A percentile compares a stretch with the other conserved stretches of the same genome.
Evolutionary conservation across 2,888 invertebrate species (phyloP).

Genomic region (Diarsia brunnea): DNA sequence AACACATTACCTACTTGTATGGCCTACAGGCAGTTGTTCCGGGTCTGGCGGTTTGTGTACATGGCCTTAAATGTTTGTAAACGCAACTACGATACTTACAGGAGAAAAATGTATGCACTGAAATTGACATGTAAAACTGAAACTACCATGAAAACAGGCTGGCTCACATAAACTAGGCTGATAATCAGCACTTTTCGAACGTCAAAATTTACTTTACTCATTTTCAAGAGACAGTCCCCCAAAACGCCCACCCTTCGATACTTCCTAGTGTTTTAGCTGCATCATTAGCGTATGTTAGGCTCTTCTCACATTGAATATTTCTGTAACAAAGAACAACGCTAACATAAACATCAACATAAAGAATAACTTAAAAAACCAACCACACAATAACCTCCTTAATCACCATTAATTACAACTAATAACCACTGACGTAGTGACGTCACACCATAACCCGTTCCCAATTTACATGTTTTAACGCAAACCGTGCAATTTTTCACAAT

Average conservation of each 20-base stretch:
- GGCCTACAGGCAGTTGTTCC: neutral
- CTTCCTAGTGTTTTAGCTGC: no score
- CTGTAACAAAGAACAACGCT: conserved; percentile 1
- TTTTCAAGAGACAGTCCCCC: no score
- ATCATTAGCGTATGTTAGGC: no score
- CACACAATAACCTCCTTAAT: conserved; percentile 17
- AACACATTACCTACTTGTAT: no score
- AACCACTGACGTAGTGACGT: conserved; percentile 45
- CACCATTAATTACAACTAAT: conserved; percentile 34
- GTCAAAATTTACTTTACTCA: no score
- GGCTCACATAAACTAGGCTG: no score
- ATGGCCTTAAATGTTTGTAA: neutral
- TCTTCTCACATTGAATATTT: no score
- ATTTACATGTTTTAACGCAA: conserved; percentile 54
- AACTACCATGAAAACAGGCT: no score
- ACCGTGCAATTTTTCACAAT: conserved; percentile 48
- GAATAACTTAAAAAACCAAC: neutral
- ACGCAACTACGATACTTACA: neutral
- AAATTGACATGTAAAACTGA: no score
- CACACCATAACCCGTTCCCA: conserved; percentile 32
- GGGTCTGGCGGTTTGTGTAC: neutral
- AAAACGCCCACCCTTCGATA: no score
- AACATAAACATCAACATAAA: conserved; percentile 12
- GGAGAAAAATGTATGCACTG: no score
- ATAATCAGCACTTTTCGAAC: no score